phyloP scores from a whole-genome alignment of 92 coral and sea anemone species.

The Heteractis magnifica region DNA sequence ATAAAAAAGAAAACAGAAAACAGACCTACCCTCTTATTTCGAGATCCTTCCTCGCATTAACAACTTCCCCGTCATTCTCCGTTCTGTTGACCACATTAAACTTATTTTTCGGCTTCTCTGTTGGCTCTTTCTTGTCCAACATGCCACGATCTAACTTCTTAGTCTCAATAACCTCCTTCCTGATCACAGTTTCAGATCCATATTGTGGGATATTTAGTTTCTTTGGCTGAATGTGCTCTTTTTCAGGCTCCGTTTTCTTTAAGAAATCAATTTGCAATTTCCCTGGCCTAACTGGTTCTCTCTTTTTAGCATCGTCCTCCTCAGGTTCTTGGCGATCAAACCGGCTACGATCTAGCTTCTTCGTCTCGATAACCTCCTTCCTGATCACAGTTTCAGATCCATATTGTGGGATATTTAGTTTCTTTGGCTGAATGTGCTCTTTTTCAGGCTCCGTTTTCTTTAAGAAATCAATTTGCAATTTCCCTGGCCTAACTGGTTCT shows the following conservation, averaged over 20 bases:
- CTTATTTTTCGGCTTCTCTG: neutral
- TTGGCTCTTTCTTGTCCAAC: neutral
- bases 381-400: neutral
- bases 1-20: neutral
- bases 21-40: slow-evolving; percentile 4
- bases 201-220: slow-evolving; percentile 7
- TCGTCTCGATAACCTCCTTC: slow-evolving; percentile 12
- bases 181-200: neutral
- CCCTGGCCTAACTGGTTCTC: neutral
- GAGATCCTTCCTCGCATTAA: neutral
- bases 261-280: neutral
- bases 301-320: slow-evolving; percentile 15
- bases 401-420: slow-evolving; percentile 7
- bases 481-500: neutral
- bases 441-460: neutral
- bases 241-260: neutral
- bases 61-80: neutral
- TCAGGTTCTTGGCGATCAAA: neutral
- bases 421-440: neutral
- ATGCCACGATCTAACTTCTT: neutral
- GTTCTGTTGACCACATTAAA: neutral
- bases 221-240: neutral
- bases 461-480: neutral
- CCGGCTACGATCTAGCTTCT: slow-evolving; percentile 1
- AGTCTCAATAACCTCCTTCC: neutral